Evolutionary conservation across 2,113 vertebrate species (phyloP).

Genomic region (Lanius collurio): DNA sequence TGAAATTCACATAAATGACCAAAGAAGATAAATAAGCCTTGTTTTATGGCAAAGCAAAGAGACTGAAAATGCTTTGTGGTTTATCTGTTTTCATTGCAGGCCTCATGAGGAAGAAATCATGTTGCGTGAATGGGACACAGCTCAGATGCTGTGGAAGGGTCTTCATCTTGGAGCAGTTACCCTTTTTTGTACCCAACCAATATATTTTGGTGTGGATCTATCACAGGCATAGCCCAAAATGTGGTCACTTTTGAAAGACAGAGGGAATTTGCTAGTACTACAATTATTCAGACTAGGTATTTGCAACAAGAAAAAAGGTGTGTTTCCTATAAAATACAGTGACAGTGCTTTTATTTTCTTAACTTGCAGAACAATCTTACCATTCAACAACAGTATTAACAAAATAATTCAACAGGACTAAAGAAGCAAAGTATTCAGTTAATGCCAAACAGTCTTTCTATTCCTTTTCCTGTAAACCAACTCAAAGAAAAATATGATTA

Average conservation of each 20-base stretch:
- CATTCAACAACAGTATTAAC: background rate
- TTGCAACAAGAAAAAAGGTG: background rate
- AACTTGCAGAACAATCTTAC: background rate
- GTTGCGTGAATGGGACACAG: background rate
- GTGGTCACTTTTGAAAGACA: background rate
- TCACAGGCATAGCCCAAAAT: background rate
- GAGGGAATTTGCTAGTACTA: background rate
- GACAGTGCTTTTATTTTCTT: accelerated
- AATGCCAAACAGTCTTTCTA: background rate
- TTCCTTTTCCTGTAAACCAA: background rate
- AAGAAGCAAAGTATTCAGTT: background rate
- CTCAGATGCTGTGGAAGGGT: background rate
- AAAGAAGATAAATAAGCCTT: background rate
- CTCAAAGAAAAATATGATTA: background rate
- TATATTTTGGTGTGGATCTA: background rate
- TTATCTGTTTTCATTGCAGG: background rate
- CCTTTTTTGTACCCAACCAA: background rate
- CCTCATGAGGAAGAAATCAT: accelerated
- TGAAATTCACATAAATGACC: background rate
- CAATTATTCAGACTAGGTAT: background rate
- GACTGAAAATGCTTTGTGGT: background rate
- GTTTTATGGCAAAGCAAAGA: background rate
- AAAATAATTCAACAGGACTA: background rate
- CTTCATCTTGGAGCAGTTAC: background rate
- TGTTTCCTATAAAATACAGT: background rate